These are phyloP conservation scores for Microplitis mediator DNA, from an alignment of 1,140 invertebrate species.

Conservation along the genomic window DNA sequence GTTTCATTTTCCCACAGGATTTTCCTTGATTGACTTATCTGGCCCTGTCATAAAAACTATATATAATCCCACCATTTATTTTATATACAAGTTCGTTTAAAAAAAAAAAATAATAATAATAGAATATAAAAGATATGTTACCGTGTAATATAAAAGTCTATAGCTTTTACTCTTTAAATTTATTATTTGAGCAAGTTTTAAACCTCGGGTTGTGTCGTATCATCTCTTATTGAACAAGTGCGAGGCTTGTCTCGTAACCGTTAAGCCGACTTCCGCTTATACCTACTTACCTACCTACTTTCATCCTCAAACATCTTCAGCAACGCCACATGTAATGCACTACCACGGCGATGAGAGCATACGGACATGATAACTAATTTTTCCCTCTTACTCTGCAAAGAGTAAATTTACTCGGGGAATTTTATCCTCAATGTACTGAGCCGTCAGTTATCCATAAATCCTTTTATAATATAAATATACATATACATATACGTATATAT, in stretches of 20 bases:
- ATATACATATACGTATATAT: no score
- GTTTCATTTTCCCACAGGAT: no score
- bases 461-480: no score
- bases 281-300: constrained; percentile 49
- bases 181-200: background rate
- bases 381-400: no score
- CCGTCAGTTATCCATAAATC: no score
- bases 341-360: background rate
- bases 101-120: no score
- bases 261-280: constrained; percentile 57
- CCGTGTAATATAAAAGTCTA: no score
- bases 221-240: background rate
- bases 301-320: constrained; percentile 42
- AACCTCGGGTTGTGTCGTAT: background rate
- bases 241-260: constrained; percentile 40
- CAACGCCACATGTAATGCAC: background rate
- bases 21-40: no score
- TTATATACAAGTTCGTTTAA: no score
- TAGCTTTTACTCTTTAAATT: background rate
- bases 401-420: background rate
- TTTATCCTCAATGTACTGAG: no score
- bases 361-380: no score
- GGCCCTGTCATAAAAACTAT: background rate
- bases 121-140: no score
- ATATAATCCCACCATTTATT: background rate